These are phyloP conservation scores for Microhierax caerulescens DNA, from an alignment of 2,797 vertebrate species.

Conservation along the genomic window DNA sequence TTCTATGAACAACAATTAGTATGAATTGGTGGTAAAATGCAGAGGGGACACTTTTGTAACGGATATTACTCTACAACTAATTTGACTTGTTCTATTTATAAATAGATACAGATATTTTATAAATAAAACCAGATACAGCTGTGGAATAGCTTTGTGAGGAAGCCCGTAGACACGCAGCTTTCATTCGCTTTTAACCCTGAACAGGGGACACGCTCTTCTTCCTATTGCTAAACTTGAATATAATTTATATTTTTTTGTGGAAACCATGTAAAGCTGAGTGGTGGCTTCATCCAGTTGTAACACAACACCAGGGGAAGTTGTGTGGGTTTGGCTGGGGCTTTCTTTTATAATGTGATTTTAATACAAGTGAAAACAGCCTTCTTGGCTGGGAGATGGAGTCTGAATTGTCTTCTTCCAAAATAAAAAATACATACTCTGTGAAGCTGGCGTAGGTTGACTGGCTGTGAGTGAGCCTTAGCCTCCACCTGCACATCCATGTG, in stretches of 20 bases:
- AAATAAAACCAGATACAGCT: background rate
- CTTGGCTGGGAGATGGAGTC: background rate
- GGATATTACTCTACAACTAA: background rate
- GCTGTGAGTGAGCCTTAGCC: background rate
- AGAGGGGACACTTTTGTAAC: background rate
- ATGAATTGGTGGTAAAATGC: background rate
- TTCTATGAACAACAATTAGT: background rate
- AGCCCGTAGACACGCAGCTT: background rate
- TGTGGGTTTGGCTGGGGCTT: background rate
- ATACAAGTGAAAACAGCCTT: background rate
- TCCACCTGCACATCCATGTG: background rate
- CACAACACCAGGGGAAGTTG: background rate
- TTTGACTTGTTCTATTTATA: background rate
- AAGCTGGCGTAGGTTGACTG: background rate
- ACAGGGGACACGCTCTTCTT: background rate
- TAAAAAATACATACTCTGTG: background rate
- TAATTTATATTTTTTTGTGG: background rate
- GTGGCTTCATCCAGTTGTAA: background rate
- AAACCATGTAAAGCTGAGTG: background rate
- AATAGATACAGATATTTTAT: background rate
- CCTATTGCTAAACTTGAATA: background rate
- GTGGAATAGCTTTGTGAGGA: background rate
- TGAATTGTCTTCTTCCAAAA: background rate
- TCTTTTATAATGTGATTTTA: slow-evolving; percentile 26
- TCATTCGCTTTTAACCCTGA: background rate